A percentile compares a stretch with the other conserved stretches of the same genome.
These are phyloP conservation scores for Catagonus wagneri DNA, from an alignment of 2,113 vertebrate genomes.

Conservation along the genomic window DNA sequence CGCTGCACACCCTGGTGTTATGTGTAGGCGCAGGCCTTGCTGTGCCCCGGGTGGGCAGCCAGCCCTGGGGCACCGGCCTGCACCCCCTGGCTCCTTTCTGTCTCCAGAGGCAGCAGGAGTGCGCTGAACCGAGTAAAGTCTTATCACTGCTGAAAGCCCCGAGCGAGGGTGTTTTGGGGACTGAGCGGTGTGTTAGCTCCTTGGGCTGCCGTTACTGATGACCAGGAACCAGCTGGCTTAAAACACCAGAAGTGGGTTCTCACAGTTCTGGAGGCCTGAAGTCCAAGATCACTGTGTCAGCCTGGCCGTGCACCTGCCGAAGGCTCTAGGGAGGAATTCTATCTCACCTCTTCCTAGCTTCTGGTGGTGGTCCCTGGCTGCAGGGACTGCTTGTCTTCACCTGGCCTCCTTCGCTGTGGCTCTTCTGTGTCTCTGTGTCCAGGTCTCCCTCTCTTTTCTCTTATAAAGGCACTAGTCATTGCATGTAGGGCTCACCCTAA, in stretches of 20 bases:
- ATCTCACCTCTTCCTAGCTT: neutral
- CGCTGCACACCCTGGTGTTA: fast-evolving
- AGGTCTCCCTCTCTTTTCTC: neutral
- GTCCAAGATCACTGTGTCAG: neutral
- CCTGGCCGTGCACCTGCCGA: neutral
- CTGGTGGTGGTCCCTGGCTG: neutral
- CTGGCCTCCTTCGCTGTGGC: neutral
- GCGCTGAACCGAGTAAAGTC: neutral
- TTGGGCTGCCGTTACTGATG: neutral
- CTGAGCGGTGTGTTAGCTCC: neutral
- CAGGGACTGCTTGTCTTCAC: neutral
- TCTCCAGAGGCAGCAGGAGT: neutral
- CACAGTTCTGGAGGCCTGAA: neutral
- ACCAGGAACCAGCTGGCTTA: neutral
- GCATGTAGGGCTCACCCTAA: neutral
- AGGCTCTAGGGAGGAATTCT: no score
- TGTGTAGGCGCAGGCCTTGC: fast-evolving
- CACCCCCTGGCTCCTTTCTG: fast-evolving
- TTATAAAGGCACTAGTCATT: neutral
- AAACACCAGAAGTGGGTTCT: neutral
- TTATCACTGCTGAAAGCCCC: neutral
- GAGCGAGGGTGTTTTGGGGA: neutral
- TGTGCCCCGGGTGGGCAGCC: fast-evolving
- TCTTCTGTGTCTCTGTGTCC: neutral
- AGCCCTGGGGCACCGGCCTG: fast-evolving